Conservation (phyloP, 2,113 vertebrate genomes). For the Scytalopus superciliaris region DNA sequence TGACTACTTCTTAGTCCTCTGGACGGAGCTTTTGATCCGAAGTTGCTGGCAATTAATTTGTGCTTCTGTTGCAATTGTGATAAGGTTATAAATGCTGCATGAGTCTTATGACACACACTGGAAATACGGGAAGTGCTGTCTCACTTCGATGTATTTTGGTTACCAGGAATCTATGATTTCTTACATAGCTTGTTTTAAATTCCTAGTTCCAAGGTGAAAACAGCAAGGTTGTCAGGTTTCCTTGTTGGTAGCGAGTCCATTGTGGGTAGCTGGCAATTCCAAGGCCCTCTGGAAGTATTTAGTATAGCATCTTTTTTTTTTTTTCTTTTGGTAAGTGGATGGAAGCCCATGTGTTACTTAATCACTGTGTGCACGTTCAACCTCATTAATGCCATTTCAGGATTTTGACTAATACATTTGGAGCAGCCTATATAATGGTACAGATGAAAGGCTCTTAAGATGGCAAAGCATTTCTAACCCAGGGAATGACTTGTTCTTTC, state of each 20-base stretch:
- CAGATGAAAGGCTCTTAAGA: neutral
- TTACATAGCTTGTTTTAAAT: neutral
- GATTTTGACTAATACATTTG: neutral
- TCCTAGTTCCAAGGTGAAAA: neutral
- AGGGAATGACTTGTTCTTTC: neutral
- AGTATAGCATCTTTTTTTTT: neutral
- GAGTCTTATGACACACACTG: neutral
- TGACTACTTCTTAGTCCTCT: neutral
- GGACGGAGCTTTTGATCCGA: neutral
- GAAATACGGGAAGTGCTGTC: neutral
- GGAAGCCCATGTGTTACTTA: constrained; percentile 1
- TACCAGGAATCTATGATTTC: neutral
- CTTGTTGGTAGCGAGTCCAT: accelerated
- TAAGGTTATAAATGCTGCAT: neutral
- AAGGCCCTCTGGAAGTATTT: neutral
- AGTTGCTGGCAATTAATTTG: neutral
- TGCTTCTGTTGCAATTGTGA: neutral
- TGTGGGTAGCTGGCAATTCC: neutral
- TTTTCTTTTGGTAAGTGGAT: neutral
- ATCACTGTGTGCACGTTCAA: neutral
- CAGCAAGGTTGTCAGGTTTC: neutral
- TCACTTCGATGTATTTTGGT: neutral
- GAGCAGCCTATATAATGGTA: neutral
- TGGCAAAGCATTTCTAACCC: neutral
- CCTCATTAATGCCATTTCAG: neutral